These are phyloP conservation scores for Heterodera carotae DNA, from an alignment of 1,140 invertebrate genomes.

Conservation along the genomic window DNA sequence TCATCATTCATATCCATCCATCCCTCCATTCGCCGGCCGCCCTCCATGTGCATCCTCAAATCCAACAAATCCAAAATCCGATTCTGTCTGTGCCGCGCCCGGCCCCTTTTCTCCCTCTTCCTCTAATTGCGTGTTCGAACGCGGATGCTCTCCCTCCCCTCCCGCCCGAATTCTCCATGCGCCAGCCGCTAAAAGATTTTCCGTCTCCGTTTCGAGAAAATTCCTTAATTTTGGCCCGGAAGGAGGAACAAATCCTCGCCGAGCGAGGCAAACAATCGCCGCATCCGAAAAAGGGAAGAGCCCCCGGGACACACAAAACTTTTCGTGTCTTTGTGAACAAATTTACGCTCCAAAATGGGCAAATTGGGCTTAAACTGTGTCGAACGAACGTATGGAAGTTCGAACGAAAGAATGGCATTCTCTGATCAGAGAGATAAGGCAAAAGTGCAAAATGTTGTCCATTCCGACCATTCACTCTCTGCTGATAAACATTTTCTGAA, in stretches of 20 bases:
- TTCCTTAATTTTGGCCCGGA: constrained; percentile 11
- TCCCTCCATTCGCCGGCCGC: too few relatives aligned
- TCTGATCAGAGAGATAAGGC: neutral
- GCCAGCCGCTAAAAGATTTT: neutral
- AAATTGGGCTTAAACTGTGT: too few relatives aligned
- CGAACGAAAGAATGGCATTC: too few relatives aligned
- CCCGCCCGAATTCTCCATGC: constrained; percentile 8
- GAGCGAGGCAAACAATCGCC: neutral
- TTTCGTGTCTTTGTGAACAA: neutral
- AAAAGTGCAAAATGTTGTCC: neutral
- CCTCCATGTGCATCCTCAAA: neutral
- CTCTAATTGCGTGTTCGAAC: too few relatives aligned
- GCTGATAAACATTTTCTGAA: neutral
- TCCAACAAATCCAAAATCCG: constrained; percentile 3
- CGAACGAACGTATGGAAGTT: too few relatives aligned
- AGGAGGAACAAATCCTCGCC: neutral
- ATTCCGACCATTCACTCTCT: neutral
- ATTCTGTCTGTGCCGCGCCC: neutral
- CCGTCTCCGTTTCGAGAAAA: neutral
- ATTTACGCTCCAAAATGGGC: neutral
- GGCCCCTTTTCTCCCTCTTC: too few relatives aligned
- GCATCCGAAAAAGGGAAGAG: neutral
- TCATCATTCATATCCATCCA: too few relatives aligned
- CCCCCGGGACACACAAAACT: too few relatives aligned
- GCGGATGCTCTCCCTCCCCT: neutral